Base-by-base conservation (phyloP, 2,113 vertebrate species). In the Nycticryphes semicollaris region DNA sequence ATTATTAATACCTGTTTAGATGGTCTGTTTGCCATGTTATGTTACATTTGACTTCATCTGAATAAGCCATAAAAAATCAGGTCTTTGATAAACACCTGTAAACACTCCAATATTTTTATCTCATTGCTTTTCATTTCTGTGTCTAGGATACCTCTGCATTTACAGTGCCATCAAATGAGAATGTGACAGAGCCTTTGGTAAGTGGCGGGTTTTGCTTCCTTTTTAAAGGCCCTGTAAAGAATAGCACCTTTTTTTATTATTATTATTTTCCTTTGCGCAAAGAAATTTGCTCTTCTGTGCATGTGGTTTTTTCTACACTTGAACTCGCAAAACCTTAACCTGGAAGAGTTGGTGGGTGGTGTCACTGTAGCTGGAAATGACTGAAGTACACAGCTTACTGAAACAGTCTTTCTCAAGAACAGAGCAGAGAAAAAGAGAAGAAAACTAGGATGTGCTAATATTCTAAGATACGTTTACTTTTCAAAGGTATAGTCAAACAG, bases 101-200 rank as follows among this genome's bases (percentile, higher is more conserved):
- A 84, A 78, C 30, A 78, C 35, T 78, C 84, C 57, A 89, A 59
- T 54, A 84, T 64, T 14, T 92, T 41, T 76, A 63, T 6, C 28
- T 54, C 15, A 5, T 53, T 90, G 14, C 72, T 94, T 92, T 90
- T 67, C 31, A 67, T 95, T 85, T 95, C 66, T 74, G 0, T 97
- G 66, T 94, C 95, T 98, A 99, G 91, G 95, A 98, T 47, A 96
- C 96, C 16, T 97, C 99, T 72, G 94, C 98, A 53, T 98, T 99
- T 94, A 97, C 97, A 68, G 94, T 98, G 20, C 98, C 99, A 70
- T 94, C 98, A 75, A 96, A 97, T 62, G 98, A 98, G 87, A 97
- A 95, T 86, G 87, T 98, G 83, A 83, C 98, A 87, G 97, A 99
- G 90, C 94, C 97, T 62, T 97, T 98, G 98, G 99, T 99, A 96